Conservation (phyloP, 2,888 invertebrate species). For the Philhelius pedissequus region DNA sequence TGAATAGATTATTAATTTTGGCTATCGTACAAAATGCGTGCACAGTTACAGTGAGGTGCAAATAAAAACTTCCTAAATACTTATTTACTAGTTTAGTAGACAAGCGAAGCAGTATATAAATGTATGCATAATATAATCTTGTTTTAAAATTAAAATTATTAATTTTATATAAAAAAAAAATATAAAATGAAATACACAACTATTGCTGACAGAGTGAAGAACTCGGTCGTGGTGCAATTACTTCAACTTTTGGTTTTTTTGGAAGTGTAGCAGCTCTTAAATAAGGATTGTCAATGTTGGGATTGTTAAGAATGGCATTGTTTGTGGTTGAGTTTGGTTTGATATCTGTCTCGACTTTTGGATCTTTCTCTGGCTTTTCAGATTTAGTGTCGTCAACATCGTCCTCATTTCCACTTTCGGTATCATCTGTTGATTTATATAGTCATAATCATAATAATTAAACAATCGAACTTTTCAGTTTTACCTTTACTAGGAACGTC, state of each 20-base stretch:
- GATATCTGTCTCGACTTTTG: slow-evolving; percentile 77
- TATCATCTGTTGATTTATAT: slow-evolving; percentile 72
- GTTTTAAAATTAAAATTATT: no score
- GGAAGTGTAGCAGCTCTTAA: slow-evolving; percentile 80
- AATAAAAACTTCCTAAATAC: no score
- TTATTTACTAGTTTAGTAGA: no score
- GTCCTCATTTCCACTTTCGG: slow-evolving; percentile 78
- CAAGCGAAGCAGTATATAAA: no score
- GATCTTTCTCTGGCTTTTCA: slow-evolving; percentile 76
- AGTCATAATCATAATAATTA: slow-evolving; percentile 30
- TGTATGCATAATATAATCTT: no score
- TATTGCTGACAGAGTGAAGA: slow-evolving; percentile 10
- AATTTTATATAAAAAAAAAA: no score
- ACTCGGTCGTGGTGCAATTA: not conserved
- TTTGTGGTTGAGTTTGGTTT: slow-evolving; percentile 78
- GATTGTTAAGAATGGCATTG: slow-evolving; percentile 78
- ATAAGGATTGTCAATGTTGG: slow-evolving; percentile 88
- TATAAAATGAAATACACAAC: not conserved
- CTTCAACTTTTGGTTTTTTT: slow-evolving; percentile 74
- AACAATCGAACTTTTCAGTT: not conserved
- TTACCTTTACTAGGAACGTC: slow-evolving; percentile 81
- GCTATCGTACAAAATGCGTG: no score
- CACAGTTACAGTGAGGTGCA: no score
- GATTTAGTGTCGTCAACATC: slow-evolving; percentile 76
- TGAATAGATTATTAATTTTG: no score